These are phyloP conservation scores for Salvelinus namaycush DNA, from an alignment of 2,113 vertebrate species.

Conservation along the genomic window DNA sequence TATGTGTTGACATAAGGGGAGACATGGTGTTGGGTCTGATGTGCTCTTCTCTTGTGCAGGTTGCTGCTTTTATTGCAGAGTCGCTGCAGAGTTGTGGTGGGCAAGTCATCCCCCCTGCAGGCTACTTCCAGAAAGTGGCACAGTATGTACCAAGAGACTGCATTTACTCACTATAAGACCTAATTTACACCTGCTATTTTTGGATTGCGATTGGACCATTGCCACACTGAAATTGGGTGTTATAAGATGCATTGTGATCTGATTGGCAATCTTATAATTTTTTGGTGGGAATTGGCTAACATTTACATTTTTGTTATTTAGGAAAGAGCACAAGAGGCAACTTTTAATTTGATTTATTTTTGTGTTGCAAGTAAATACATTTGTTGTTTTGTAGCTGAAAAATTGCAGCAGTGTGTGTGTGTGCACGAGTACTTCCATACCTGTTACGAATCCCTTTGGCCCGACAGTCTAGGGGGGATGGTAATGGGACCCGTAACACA, in stretches of 20 bases:
- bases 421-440: not conserved
- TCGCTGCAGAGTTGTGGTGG: conserved; percentile 98
- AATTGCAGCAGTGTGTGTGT: not conserved
- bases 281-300: too few species aligned
- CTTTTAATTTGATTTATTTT: too few species aligned
- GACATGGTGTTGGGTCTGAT: conserved; percentile 46
- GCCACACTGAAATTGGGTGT: too few species aligned
- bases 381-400: too few species aligned
- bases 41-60: conserved; percentile 80
- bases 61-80: conserved; percentile 96
- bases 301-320: too few species aligned
- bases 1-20: not conserved
- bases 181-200: not conserved
- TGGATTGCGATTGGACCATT: not conserved
- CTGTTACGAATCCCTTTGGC: too few species aligned
- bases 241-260: too few species aligned
- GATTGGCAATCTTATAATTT: too few species aligned
- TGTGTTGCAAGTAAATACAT: too few species aligned
- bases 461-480: too few species aligned
- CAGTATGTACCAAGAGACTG: conserved; percentile 81
- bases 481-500: too few species aligned
- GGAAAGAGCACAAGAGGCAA: too few species aligned
- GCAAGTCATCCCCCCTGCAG: conserved; percentile 92
- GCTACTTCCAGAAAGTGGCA: conserved; percentile 97
- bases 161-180: not conserved